Evolutionary conservation across 2,113 vertebrate genomes (phyloP).

Genomic region (Propithecus coquereli): DNA sequence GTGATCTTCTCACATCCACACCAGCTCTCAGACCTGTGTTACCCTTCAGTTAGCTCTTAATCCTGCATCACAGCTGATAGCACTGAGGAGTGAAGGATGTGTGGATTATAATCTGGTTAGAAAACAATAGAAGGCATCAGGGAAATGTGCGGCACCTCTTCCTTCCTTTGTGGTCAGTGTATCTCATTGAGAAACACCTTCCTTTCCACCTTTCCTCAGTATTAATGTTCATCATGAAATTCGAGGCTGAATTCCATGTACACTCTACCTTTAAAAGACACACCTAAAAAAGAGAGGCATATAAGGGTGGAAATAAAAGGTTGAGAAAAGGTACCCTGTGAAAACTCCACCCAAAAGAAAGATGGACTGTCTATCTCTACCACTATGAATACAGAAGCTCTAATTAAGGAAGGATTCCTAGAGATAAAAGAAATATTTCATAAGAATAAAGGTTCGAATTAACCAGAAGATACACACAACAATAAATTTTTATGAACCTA

Average conservation of each 20-base stretch:
- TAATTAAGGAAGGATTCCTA: background rate
- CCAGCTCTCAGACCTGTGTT: background rate
- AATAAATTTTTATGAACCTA: background rate
- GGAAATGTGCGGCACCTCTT: too few relatives aligned
- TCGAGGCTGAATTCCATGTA: background rate
- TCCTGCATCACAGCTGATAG: background rate
- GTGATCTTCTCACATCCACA: background rate
- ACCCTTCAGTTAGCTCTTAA: background rate
- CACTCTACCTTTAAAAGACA: background rate
- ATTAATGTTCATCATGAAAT: background rate
- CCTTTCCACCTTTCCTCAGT: background rate
- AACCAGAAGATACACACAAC: background rate
- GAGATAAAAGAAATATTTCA: background rate
- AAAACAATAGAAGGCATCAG: background rate
- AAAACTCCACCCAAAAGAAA: background rate
- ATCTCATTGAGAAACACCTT: background rate
- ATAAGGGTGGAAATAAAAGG: background rate
- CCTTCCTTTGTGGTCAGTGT: background rate
- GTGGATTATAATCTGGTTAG: background rate
- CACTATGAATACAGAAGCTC: background rate
- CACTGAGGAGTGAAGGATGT: too few relatives aligned
- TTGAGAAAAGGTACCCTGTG: background rate
- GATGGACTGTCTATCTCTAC: background rate
- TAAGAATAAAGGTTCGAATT: background rate
- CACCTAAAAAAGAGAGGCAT: background rate